Percentiles rank a stretch among this genome's conserved stretches.
Evolutionary conservation across 1,140 invertebrate genomes (phyloP).

Genomic region (Nylanderia fulva): DNA sequence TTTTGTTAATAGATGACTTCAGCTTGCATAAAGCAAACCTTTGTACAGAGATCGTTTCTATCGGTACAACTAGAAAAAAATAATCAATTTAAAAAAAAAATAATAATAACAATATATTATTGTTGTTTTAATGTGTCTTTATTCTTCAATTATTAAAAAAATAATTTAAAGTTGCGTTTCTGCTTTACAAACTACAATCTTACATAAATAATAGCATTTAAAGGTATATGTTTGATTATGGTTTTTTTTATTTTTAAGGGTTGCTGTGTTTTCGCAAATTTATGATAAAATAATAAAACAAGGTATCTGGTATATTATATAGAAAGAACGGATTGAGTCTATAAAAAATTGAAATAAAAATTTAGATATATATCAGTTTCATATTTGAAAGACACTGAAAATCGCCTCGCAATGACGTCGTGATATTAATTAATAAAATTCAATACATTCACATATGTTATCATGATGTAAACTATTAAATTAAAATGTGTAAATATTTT

Average conservation of each 20-base stretch:
- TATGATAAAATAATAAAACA: not conserved
- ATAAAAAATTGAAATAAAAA: too few species aligned
- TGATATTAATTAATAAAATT: not conserved
- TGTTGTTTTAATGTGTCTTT: too few species aligned
- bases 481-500: not conserved
- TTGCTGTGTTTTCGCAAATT: not conserved
- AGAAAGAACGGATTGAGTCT: not conserved
- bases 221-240: too few species aligned
- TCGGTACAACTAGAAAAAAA: conserved; percentile 13
- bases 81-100: not conserved
- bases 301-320: not conserved
- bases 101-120: too few species aligned
- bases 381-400: too few species aligned
- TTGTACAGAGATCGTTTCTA: not conserved
- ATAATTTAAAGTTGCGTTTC: too few species aligned
- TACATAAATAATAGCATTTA: not conserved
- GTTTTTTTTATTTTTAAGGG: not conserved
- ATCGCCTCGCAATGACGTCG: too few species aligned
- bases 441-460: not conserved
- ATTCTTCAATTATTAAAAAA: too few species aligned
- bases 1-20: conserved; percentile 2
- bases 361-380: too few species aligned
- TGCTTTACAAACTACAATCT: not conserved
- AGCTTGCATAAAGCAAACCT: not conserved
- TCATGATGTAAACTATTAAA: not conserved